Percentiles rank a stretch among this genome's conserved stretches.
Evolutionary conservation across 1,140 invertebrate genomes (phyloP).

Genomic region (Drosophila sp.): DNA sequence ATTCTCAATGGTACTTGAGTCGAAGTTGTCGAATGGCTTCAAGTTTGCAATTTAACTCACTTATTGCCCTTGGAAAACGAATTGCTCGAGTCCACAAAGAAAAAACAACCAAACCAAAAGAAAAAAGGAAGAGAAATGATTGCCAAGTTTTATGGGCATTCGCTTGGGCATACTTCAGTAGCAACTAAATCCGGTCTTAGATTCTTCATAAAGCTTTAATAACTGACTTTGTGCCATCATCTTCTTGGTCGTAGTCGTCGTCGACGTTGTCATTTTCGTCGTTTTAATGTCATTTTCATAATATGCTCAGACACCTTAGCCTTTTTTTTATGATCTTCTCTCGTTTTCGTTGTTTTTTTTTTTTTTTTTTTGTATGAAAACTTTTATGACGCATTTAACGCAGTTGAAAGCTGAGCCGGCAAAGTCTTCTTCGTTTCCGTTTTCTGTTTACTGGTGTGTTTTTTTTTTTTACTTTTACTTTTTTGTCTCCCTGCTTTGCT

Average conservation of each 20-base stretch:
- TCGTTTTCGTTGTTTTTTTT: slow-evolving; percentile 17
- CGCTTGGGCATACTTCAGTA: slow-evolving; percentile 14
- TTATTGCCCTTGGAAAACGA: slow-evolving; percentile 5
- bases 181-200: slow-evolving; percentile 36
- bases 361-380: slow-evolving; percentile 25
- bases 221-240: slow-evolving; percentile 39
- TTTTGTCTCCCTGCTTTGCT: neutral
- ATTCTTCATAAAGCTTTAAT: slow-evolving; percentile 69
- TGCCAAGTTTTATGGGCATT: slow-evolving; percentile 39
- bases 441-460: neutral
- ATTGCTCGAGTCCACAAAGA: slow-evolving; percentile 1
- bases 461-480: neutral
- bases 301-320: slow-evolving; percentile 72
- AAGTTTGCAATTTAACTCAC: slow-evolving; percentile 12
- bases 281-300: slow-evolving; percentile 78
- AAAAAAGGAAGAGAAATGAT: slow-evolving; percentile 29
- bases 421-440: slow-evolving; percentile 15
- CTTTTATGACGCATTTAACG: slow-evolving; percentile 63
- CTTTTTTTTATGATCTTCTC: slow-evolving; percentile 65
- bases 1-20: slow-evolving; percentile 5
- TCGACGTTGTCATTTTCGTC: slow-evolving; percentile 30
- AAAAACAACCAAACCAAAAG: neutral
- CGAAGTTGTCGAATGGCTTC: neutral
- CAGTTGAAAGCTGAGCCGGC: slow-evolving; percentile 38
- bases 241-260: slow-evolving; percentile 8